Conservation (phyloP, 2,888 invertebrate genomes). For the Catotricha subobsoleta region DNA sequence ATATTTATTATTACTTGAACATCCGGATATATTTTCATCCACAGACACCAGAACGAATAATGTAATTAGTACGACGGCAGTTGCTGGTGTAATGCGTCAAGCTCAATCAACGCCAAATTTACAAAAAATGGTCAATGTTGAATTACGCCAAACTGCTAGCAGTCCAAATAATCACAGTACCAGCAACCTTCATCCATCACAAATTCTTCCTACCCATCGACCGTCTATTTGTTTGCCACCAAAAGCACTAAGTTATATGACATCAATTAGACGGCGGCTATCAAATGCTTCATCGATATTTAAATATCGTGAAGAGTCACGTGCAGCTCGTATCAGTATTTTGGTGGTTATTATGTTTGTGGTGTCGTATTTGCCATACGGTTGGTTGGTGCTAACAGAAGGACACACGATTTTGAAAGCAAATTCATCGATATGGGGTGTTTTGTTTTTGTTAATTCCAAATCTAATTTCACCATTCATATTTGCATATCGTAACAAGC, state of each 20-base stretch:
- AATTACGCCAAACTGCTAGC: conserved; percentile 9
- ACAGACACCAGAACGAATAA: neutral
- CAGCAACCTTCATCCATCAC: neutral
- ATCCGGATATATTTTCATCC: too few species aligned
- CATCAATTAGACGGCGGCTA: conserved; percentile 57
- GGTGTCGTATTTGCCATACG: conserved; percentile 29
- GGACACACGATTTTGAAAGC: conserved; percentile 22
- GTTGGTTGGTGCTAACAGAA: conserved; percentile 25
- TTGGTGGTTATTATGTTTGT: conserved; percentile 31
- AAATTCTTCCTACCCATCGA: too few species aligned
- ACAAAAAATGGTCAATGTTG: conserved; percentile 17
- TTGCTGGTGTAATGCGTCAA: conserved; percentile 7
- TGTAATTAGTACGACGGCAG: neutral
- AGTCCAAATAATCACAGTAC: conserved; percentile 1
- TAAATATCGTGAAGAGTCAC: conserved; percentile 71
- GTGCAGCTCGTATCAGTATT: conserved; percentile 70
- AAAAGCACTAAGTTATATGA: conserved; percentile 36
- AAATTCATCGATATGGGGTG: conserved; percentile 20
- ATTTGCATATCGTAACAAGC: conserved; percentile 30
- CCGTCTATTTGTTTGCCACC: conserved; percentile 20
- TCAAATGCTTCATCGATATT: conserved; percentile 73
- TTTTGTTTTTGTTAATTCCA: conserved; percentile 27
- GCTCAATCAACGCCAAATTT: conserved; percentile 26
- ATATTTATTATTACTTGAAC: neutral
- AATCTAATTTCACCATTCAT: conserved; percentile 30